These are phyloP conservation scores for Acropternis orthonyx DNA, from an alignment of 2,797 vertebrate genomes.

Conservation along the genomic window DNA sequence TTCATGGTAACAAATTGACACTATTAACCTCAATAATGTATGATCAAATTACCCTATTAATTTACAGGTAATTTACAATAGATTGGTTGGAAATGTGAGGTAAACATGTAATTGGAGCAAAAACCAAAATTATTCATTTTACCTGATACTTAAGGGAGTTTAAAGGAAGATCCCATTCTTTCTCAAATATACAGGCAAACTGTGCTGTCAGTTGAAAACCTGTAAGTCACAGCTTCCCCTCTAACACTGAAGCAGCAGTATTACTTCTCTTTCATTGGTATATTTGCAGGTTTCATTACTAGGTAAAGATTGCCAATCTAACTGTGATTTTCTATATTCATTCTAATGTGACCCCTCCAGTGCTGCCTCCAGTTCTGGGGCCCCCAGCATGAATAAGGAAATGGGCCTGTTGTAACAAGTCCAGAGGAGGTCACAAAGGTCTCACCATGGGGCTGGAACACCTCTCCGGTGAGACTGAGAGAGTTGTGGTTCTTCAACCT, in stretches of 20 bases:
- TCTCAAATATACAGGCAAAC: neutral
- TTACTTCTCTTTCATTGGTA: neutral
- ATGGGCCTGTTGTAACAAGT: neutral
- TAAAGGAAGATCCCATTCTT: neutral
- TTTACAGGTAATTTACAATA: neutral
- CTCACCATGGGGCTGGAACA: neutral
- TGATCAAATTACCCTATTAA: neutral
- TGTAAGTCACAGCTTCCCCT: neutral
- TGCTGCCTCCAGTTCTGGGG: neutral
- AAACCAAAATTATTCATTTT: accelerated
- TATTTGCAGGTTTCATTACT: neutral
- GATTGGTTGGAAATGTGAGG: neutral
- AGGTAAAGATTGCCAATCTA: neutral
- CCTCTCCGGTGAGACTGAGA: neutral
- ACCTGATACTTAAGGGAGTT: accelerated
- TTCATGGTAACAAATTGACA: neutral
- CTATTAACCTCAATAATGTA: neutral
- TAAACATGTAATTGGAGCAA: neutral
- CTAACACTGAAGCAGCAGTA: neutral
- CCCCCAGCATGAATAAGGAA: neutral
- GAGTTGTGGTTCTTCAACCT: neutral
- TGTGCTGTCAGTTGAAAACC: neutral
- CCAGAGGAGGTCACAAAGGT: neutral
- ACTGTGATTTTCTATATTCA: neutral
- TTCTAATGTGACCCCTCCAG: neutral